Evolutionary conservation across 2,888 invertebrate species (phyloP), one percentile per base, ranked within the genome.

Genomic region (Salticus scenicus): DNA sequence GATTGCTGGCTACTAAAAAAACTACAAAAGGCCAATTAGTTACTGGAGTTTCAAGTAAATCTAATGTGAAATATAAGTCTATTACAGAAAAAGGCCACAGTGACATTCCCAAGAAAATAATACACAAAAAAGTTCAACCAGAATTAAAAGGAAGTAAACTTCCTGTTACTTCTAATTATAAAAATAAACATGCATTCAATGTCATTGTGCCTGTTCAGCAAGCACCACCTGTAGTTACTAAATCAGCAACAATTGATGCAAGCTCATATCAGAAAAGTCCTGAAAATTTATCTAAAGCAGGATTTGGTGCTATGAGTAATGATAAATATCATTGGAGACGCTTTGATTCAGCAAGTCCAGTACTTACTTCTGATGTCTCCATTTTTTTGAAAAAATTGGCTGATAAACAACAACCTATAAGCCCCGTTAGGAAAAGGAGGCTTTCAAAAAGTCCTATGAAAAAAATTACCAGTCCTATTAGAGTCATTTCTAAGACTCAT

Each of bases 391-490:
- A 14, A 47, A 47, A 17, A 2, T 2, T 8, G 12, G 12, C 42
- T 47, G n/a, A 10, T 37, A 37, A 17, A 47, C 7, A 14, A 14
- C 42, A 47, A 2, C 17, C 42, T 47, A 76, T 72, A 64, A 67
- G 72, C 28, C 76, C 76, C 7, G 8, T 33, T 2, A 69, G 69
- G 17, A 57, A 33, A 47, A 64, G 72, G 37, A 57, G 42, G 30
- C 37, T 24, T 14, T 75, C 81, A 28, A 74, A 69, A 30, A 69
- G 69, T 24, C 75, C 81, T 30, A 24, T 63, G 0, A 41, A 66
- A 42, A 64, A 17, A 30, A 47, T 47, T 66, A 66, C 12, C 12
- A 66, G 66, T 30, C 66, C 66, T 66, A 10, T 66, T 14, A 27
- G 66, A 31, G 37, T 10, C 17, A 10, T 10, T 37, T 67, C 33